Conservation (phyloP, 2,888 invertebrate species). For the Hofmannophila pseudospretella region DNA sequence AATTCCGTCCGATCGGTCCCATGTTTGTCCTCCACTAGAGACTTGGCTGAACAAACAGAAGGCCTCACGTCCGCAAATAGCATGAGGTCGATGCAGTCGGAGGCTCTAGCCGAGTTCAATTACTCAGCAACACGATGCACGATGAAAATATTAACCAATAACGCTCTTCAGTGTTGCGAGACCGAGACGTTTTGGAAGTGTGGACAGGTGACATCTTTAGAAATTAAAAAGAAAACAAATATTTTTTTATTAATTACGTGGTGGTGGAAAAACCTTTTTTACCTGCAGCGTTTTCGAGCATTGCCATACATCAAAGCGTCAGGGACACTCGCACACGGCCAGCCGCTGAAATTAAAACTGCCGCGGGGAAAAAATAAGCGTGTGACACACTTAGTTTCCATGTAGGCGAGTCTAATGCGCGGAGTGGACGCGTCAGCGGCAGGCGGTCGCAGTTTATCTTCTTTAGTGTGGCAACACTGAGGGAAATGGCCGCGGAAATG, state of each 20-base stretch:
- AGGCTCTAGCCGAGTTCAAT: constrained; percentile 48
- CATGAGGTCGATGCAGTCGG: constrained; percentile 66
- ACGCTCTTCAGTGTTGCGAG: constrained; percentile 32
- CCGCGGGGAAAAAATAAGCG: constrained; percentile 69
- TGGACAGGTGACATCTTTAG: constrained; percentile 25
- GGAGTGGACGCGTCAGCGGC: constrained; percentile 70
- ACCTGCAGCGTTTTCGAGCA: constrained; percentile 40
- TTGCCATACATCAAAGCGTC: constrained; percentile 64
- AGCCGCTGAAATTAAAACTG: constrained; percentile 70
- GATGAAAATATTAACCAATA: constrained; percentile 40
- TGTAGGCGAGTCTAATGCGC: constrained; percentile 66
- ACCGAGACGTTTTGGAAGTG: constrained; percentile 26
- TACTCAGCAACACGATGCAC: constrained; percentile 35
- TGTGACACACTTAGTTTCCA: constrained; percentile 68
- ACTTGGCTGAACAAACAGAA: constrained; percentile 70
- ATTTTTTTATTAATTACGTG: constrained; percentile 15
- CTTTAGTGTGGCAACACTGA: constrained; percentile 60
- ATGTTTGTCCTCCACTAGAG: constrained; percentile 77
- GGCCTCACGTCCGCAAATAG: constrained; percentile 76
- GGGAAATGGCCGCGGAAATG: constrained; percentile 61
- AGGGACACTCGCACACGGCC: constrained; percentile 51
- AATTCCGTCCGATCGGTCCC: constrained; percentile 74
- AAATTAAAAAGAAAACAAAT: constrained; percentile 13
- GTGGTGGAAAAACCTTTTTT: constrained; percentile 26
- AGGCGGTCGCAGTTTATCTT: constrained; percentile 69